phyloP scores from a whole-genome alignment of 2,113 vertebrate species.

The Etia nguti region DNA sequence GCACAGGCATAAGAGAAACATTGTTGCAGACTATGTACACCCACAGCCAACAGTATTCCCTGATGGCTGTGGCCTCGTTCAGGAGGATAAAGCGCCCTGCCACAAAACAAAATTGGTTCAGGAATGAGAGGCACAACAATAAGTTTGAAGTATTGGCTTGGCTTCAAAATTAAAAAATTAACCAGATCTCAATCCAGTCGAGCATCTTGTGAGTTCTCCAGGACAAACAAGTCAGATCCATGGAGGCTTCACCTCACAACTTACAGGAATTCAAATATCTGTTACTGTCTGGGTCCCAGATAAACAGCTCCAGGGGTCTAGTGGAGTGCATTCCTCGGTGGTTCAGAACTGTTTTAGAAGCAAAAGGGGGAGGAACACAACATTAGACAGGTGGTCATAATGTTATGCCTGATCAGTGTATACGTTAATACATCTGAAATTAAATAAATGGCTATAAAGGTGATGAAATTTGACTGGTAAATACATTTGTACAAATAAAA shows the following conservation, averaged over 20 bases:
- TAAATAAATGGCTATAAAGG: neutral
- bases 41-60: too few species aligned
- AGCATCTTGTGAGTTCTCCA: neutral
- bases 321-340: neutral
- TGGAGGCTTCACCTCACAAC: neutral
- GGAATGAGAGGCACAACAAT: too few species aligned
- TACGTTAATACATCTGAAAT: neutral
- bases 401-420: neutral
- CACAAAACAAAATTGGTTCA: too few species aligned
- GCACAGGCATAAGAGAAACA: too few species aligned
- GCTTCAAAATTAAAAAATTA: neutral
- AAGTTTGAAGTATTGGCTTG: neutral
- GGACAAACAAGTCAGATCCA: neutral
- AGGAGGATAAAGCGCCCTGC: too few species aligned
- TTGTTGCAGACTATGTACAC: too few species aligned
- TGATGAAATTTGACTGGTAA: neutral
- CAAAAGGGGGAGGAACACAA: neutral
- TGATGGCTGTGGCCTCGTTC: too few species aligned
- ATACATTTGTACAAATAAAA: neutral
- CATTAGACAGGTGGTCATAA: constrained; percentile 49
- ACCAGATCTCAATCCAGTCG: neutral
- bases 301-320: neutral
- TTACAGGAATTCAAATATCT: neutral
- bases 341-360: neutral
- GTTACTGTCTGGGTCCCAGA: neutral